Base-by-base conservation (phyloP, 2,888 invertebrate species). In the Dynastes hyllus region DNA sequence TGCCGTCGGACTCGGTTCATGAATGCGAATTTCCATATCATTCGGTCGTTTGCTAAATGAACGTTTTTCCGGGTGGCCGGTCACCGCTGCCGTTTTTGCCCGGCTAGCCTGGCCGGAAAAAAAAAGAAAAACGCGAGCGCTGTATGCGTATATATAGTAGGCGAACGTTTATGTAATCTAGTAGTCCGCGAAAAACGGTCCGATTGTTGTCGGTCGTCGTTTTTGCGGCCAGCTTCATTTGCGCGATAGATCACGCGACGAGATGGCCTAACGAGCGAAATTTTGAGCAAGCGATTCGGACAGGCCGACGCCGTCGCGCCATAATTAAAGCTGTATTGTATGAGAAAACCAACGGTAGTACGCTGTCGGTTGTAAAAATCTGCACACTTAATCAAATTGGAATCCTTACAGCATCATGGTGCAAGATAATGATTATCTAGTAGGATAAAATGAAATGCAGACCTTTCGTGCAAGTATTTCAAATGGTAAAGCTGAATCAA, bases 11-110 rank as follows among this genome's bases (percentile, higher is more conserved):
- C 32, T 32, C 63, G 29, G 63, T 63, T 50, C 32, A 16, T 85
- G 85, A 86, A 86, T 85, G 84, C 83, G 84, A 85, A 86, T 87
- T 87, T 86, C 85, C 85, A 85, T 85, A 87, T 86, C 86, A 86
- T 86, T 86, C 85, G 83, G 85, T 86, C 87, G 86, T 87, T 87
- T 85, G 81, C 82, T 83, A 83, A 85, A 86, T 82, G 84, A 84
- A 82, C 82, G 84, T 83, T 85, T 86, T 86, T 85, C 71, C 61
- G 29, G 76, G 50, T 45, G 50, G 29, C 51, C 45, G 45, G 45
- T 32, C 32, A 32, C 45, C 45, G 45, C 8, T 11, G 63, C 63
- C 13, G 63, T 32, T 9, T 63, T 13, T 51, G 29, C 29, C 32
- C 32, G 32, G 32, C 32, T 5, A 5, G 32, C 32, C 5, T 5